Conservation (phyloP, 2,888 invertebrate species). For the Brachyopa scutellaris region DNA sequence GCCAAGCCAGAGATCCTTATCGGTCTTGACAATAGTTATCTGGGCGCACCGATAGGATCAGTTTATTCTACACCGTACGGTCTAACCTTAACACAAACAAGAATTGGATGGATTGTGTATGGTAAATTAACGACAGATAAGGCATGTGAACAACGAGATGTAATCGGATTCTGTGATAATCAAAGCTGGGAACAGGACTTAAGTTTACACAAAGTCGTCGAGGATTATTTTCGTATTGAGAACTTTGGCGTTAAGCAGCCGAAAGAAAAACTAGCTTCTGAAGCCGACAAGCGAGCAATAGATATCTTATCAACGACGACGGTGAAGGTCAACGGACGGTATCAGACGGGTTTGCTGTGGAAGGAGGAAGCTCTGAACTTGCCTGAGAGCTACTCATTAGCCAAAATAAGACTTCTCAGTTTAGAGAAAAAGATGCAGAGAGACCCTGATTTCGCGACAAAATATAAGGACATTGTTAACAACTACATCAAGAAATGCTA, state of each 20-base stretch:
- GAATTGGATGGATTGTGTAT: constrained; percentile 32
- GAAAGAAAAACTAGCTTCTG: background rate
- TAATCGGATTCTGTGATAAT: background rate
- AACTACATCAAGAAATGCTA: constrained; percentile 43
- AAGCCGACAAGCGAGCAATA: background rate
- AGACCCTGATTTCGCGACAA: constrained; percentile 25
- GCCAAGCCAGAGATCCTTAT: constrained; percentile 32
- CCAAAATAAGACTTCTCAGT: constrained; percentile 32
- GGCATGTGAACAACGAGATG: background rate
- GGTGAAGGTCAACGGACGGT: background rate
- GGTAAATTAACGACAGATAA: background rate
- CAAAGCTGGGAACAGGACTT: background rate
- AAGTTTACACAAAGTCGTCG: background rate
- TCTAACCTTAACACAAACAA: constrained; percentile 25
- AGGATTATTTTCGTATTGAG: constrained; percentile 12
- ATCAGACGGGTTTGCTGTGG: constrained; percentile 44
- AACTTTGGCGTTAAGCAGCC: constrained; percentile 9
- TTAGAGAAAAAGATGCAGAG: constrained; percentile 46
- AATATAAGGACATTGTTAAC: constrained; percentile 38
- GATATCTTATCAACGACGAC: background rate
- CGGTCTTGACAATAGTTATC: constrained; percentile 41
- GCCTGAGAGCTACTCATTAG: constrained; percentile 44
- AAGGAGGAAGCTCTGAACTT: constrained; percentile 25
- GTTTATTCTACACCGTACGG: constrained; percentile 7
- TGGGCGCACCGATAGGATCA: constrained; percentile 7